Evolutionary conservation across 2,888 invertebrate species (phyloP).

Genomic region (Petrophora chlorosata): DNA sequence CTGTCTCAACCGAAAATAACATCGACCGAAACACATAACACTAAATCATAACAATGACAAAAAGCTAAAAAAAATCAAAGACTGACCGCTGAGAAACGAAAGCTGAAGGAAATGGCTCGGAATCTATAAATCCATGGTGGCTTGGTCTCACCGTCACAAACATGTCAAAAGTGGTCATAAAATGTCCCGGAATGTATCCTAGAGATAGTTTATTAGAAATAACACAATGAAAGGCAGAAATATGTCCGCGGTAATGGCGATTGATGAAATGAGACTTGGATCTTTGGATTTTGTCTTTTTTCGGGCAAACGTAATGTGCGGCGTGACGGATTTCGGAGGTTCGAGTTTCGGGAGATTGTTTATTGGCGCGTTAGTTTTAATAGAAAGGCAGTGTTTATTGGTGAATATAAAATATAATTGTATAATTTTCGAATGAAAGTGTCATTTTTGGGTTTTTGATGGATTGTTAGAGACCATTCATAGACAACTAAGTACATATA

Average conservation of each 20-base stretch:
- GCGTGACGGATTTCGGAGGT: slow-evolving; percentile 18
- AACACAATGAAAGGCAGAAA: slow-evolving; percentile 63
- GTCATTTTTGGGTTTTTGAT: slow-evolving; percentile 3
- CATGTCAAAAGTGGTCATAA: slow-evolving; percentile 78
- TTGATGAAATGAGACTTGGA: slow-evolving; percentile 52
- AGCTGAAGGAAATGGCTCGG: slow-evolving; percentile 68
- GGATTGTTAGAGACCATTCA: not conserved
- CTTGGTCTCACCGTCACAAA: slow-evolving; percentile 77
- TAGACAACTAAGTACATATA: no score
- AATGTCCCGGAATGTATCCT: slow-evolving; percentile 64
- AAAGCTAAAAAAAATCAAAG: slow-evolving; percentile 56
- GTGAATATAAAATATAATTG: slow-evolving; percentile 21
- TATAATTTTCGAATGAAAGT: slow-evolving; percentile 9
- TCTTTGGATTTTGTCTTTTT: slow-evolving; percentile 2
- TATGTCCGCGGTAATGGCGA: slow-evolving; percentile 51
- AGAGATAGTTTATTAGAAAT: slow-evolving; percentile 73
- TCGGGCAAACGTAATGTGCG: not conserved
- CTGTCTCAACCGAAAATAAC: slow-evolving; percentile 30
- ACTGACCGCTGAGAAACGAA: slow-evolving; percentile 55
- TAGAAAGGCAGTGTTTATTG: slow-evolving; percentile 14
- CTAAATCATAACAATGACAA: slow-evolving; percentile 57
- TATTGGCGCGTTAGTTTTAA: slow-evolving; percentile 23
- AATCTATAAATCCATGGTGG: slow-evolving; percentile 67
- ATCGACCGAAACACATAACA: slow-evolving; percentile 48
- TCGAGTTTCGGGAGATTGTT: slow-evolving; percentile 11